Conservation (phyloP, 2,888 invertebrate genomes). For the Cantharis rufa region DNA sequence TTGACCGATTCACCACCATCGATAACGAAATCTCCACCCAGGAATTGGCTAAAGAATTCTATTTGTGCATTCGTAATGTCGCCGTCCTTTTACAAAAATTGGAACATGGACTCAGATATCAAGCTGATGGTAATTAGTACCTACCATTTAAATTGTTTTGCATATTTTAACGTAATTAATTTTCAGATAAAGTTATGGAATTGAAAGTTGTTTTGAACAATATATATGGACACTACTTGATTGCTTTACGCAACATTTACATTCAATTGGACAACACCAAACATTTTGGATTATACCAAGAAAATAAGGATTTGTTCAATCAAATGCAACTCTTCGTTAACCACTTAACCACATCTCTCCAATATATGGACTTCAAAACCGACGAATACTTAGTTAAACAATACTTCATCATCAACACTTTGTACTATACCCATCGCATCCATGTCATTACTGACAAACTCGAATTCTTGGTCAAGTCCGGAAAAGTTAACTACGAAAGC, state of each 20-base stretch:
- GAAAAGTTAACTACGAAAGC: not conserved
- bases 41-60: not conserved
- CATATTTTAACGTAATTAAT: not conserved
- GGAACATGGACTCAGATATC: not conserved
- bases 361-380: not conserved
- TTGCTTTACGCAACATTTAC: slow-evolving; percentile 13
- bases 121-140: not conserved
- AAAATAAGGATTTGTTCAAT: slow-evolving; percentile 4
- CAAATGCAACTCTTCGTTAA: slow-evolving; percentile 12
- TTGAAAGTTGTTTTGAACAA: slow-evolving; percentile 5
- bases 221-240: slow-evolving; percentile 10
- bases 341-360: slow-evolving; percentile 6
- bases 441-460: slow-evolving; percentile 9
- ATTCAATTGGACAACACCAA: slow-evolving; percentile 13
- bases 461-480: not conserved
- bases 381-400: slow-evolving; percentile 12
- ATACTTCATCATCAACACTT: slow-evolving; percentile 6
- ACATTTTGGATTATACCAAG: slow-evolving; percentile 1
- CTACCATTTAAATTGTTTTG: not conserved
- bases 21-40: not conserved
- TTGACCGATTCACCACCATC: slow-evolving; percentile 1
- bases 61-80: not conserved
- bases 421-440: slow-evolving; percentile 7
- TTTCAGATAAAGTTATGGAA: not conserved
- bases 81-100: slow-evolving; percentile 2